phyloP scores from a whole-genome alignment of 2,113 vertebrate genomes.

The Oophaga pumilio region DNA sequence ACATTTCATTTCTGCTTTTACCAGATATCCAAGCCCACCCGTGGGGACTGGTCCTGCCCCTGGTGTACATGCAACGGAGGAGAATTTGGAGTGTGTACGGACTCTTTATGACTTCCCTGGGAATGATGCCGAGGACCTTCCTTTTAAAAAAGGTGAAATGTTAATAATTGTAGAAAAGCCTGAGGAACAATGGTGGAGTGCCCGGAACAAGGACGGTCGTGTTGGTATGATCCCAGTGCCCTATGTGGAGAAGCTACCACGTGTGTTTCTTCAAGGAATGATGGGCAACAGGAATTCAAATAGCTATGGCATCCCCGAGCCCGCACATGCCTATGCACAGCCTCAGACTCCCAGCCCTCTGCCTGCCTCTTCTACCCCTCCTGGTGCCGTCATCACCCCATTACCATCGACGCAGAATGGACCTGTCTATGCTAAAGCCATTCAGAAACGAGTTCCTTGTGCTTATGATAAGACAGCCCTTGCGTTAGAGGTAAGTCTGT shows the following conservation, averaged over 20 bases:
- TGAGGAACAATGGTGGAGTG: slow-evolving; percentile 99
- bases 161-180: slow-evolving; percentile 94
- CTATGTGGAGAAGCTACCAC: slow-evolving; percentile 93
- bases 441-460: slow-evolving; percentile 97
- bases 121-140: slow-evolving; percentile 95
- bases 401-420: slow-evolving; percentile 93
- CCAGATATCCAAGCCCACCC: slow-evolving; percentile 83
- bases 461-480: slow-evolving; percentile 98
- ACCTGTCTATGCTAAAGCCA: slow-evolving; percentile 94
- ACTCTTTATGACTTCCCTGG: slow-evolving; percentile 97
- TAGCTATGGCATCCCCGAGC: slow-evolving; percentile 96
- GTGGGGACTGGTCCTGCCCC: slow-evolving; percentile 75
- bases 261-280: slow-evolving; percentile 77
- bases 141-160: slow-evolving; percentile 95
- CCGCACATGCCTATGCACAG: slow-evolving; percentile 90
- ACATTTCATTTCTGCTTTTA: slow-evolving; percentile 26
- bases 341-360: slow-evolving; percentile 91
- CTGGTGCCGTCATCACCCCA: slow-evolving; percentile 84
- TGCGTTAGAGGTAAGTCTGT: slow-evolving; percentile 87
- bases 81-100: slow-evolving; percentile 91
- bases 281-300: slow-evolving; percentile 92
- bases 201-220: slow-evolving; percentile 93
- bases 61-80: slow-evolving; percentile 74
- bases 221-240: slow-evolving; percentile 97
- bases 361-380: slow-evolving; percentile 77